Conservation (phyloP, 2,797 vertebrate genomes). For the Anabas testudineus region DNA sequence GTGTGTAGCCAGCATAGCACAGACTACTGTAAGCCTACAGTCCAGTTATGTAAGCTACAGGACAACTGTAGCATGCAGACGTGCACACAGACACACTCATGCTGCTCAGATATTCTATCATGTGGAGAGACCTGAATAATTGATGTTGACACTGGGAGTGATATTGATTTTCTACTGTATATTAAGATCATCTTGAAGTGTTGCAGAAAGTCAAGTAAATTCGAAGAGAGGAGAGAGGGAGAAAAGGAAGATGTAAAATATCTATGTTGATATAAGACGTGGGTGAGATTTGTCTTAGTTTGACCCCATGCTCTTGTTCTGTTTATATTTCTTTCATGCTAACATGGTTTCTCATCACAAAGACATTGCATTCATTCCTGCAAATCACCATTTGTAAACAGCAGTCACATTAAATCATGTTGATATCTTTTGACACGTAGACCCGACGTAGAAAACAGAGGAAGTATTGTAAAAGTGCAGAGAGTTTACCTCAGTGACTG, state of each 20-base stretch:
- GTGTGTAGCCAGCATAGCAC: conserved; percentile 13
- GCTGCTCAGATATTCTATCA: conserved; percentile 19
- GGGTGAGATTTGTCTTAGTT: background rate
- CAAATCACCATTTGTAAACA: background rate
- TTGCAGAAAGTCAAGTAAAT: background rate
- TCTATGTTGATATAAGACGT: background rate
- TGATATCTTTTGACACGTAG: background rate
- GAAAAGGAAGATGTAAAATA: too few relatives aligned
- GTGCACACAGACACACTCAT: conserved; percentile 12
- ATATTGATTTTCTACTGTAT: conserved; percentile 1
- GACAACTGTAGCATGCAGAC: conserved; percentile 26
- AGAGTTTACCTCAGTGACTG: conserved; percentile 8
- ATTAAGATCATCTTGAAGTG: background rate
- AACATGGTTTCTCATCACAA: conserved; percentile 5
- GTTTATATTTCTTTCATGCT: background rate
- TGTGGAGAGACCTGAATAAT: conserved; percentile 23
- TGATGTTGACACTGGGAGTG: background rate
- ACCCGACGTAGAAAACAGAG: background rate
- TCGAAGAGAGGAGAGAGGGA: too few relatives aligned
- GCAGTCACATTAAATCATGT: background rate
- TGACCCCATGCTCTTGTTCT: background rate
- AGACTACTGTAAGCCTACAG: conserved; percentile 26
- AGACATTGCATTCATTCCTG: conserved; percentile 14
- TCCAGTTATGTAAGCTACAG: conserved; percentile 37
- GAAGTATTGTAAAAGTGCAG: conserved; percentile 12